Conservation (phyloP, 2,888 invertebrate genomes). For the Brachyptera risi region DNA sequence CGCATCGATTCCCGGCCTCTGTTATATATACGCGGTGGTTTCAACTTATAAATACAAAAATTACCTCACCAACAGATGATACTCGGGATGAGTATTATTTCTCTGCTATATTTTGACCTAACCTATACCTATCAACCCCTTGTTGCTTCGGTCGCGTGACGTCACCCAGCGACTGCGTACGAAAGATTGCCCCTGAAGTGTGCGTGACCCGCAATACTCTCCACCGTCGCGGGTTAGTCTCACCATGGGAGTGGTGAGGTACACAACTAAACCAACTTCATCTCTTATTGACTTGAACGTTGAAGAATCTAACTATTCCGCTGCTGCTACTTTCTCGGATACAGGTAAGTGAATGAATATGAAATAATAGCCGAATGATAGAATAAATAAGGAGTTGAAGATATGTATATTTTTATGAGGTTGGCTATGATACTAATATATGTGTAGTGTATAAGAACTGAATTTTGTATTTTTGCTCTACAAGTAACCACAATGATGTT, state of each 20-base stretch:
- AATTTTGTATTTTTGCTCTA: no score
- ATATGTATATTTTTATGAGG: no score
- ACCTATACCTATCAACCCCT: not conserved
- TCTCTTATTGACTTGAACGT: not conserved
- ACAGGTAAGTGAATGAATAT: slow-evolving; percentile 8
- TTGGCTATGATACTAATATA: no score
- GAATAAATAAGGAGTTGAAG: no score
- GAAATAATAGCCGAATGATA: no score
- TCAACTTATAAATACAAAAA: no score
- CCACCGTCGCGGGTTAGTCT: slow-evolving; percentile 23
- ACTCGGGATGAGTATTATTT: not conserved
- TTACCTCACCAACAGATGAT: no score
- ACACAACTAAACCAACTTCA: slow-evolving; percentile 37
- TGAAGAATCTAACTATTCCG: not conserved
- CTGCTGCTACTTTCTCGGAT: not conserved
- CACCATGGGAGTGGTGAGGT: slow-evolving; percentile 44
- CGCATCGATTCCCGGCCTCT: no score
- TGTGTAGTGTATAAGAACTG: no score
- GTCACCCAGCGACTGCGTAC: slow-evolving; percentile 32
- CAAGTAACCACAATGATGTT: no score
- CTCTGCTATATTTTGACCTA: no score
- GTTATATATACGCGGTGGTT: no score
- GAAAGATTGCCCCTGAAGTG: slow-evolving; percentile 37
- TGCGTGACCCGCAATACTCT: slow-evolving; percentile 34
- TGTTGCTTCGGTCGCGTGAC: slow-evolving; percentile 12